Evolutionary conservation across 2,113 vertebrate species (phyloP).

Genomic region (Vombatus ursinus): DNA sequence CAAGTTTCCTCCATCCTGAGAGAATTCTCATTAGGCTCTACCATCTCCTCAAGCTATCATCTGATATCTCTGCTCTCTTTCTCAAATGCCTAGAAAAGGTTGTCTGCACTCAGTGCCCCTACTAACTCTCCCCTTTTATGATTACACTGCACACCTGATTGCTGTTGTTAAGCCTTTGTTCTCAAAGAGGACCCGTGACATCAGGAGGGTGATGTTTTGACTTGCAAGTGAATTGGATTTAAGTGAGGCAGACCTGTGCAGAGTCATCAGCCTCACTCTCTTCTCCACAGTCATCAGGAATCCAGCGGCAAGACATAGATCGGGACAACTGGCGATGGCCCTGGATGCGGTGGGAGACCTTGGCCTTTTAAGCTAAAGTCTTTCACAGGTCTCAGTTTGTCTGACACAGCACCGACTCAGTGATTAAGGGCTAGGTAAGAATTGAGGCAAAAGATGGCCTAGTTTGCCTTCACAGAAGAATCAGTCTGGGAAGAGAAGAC

Average conservation of each 20-base stretch:
- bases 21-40: background rate
- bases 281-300: background rate
- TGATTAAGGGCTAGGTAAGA: background rate
- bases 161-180: too few relatives aligned
- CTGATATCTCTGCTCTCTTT: background rate
- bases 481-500: background rate
- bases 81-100: background rate
- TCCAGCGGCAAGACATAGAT: background rate
- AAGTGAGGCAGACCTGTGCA: background rate
- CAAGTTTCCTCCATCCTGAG: background rate
- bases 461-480: background rate
- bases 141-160: background rate
- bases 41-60: background rate
- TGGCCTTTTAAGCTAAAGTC: background rate
- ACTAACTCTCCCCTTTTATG: background rate
- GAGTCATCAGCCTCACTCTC: background rate
- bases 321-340: background rate
- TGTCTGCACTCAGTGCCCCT: background rate
- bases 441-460: background rate
- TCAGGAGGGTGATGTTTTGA: too few relatives aligned
- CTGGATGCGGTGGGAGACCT: too few relatives aligned
- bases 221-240: too few relatives aligned
- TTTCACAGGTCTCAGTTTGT: background rate
- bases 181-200: too few relatives aligned
- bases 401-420: background rate